Conservation (phyloP, 2,797 vertebrate species). For the Hozukius guyotensis region DNA sequence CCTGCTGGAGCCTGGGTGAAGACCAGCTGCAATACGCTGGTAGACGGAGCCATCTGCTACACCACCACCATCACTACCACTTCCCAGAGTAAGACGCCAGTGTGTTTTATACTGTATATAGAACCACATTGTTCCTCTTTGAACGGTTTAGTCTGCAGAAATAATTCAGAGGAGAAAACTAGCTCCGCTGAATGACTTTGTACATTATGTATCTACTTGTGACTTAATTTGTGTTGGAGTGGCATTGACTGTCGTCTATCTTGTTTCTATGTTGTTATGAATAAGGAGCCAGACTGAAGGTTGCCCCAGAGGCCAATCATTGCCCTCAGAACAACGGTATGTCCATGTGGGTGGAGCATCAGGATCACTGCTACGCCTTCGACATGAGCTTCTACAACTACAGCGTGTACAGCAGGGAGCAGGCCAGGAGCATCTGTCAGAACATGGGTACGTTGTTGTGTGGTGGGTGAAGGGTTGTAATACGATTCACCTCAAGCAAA, state of each 20-base stretch:
- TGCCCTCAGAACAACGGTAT: constrained; percentile 78
- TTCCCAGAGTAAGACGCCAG: constrained; percentile 68
- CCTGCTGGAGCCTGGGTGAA: constrained; percentile 86
- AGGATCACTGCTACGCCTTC: constrained; percentile 89
- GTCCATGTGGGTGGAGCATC: constrained; percentile 87
- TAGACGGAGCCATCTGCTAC: constrained; percentile 94
- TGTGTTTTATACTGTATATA: not conserved
- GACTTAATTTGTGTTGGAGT: not conserved
- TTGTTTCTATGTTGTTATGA: not conserved
- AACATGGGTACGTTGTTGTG: constrained; percentile 81
- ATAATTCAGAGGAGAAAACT: not conserved
- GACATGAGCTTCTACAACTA: constrained; percentile 89
- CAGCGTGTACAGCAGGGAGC: constrained; percentile 80
- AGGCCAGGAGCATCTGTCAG: constrained; percentile 86
- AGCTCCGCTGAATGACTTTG: not conserved
- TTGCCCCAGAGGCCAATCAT: constrained; percentile 45
- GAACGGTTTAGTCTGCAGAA: not conserved
- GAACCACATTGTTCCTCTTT: not conserved
- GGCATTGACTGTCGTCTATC: not conserved
- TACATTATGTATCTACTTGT: not conserved
- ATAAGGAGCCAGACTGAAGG: constrained; percentile 69
- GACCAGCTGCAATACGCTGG: constrained; percentile 75
- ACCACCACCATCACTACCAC: constrained; percentile 65
- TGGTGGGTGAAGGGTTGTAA: not conserved
- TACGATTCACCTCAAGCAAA: not conserved